Base-by-base conservation (phyloP, 2,113 vertebrate genomes). In the Fulmarus glacialis region DNA sequence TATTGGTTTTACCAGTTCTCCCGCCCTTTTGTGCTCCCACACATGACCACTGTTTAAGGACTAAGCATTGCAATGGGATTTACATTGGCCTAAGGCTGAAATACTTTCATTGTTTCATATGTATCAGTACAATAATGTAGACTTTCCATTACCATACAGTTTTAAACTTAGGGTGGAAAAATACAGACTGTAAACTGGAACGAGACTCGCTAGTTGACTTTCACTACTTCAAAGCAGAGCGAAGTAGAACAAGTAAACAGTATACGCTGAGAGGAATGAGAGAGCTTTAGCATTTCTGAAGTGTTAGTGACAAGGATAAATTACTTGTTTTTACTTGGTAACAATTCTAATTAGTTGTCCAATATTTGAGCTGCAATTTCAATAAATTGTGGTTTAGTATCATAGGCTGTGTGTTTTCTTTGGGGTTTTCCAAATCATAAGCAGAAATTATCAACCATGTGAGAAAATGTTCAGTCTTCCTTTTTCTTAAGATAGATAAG, bases 101-200 rank as follows among this genome's bases (percentile, higher is more conserved):
- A 59, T 86, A 14, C 13, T 89, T 93, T 27, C 24, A n/a, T 84
- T 89, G 72, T 96, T 96, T 91, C 66, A 43, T 36, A 15, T 81
- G 34, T 86, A 85, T 82, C 90, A 86, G 82, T 53, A 58, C 71
- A 88, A 83, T 64, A 83, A 86, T 30, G 66, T 73, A 62, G 45
- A 32, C 38, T 93, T 85, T 50, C 87, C 78, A 68, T 90, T 80
- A 21, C 74, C 27, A 2, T 88, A 56, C 58, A 36, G 34, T 43
- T 89, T 87, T 79, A 68, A 56, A 82, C 92, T 82, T 30, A 34
- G 60, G 68, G 58, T 90, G 92, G 95, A 93, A 96, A 95, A 95
- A 88, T 82, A 48, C 62, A 59, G 89, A 27, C 89, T 87, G 47
- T 24, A 64, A 53, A 62, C 56, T 42, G 58, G 34, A 84, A 4